Conservation (phyloP, 2,888 invertebrate genomes). For the Pristionchus japonicus region DNA sequence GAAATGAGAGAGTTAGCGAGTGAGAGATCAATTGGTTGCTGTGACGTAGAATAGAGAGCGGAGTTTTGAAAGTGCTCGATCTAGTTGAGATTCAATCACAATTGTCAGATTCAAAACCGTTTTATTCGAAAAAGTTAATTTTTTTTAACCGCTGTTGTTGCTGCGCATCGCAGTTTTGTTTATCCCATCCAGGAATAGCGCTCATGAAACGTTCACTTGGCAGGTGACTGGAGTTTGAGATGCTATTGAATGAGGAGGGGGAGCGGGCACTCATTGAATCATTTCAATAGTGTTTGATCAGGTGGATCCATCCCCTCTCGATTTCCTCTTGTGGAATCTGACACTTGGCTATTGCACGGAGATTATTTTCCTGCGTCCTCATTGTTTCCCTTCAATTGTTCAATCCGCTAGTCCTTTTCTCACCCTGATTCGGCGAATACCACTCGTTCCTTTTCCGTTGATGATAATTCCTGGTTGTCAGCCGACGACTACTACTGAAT, state of each 20-base stretch:
- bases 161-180: not conserved
- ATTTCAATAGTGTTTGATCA: not conserved
- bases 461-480: not conserved
- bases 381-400: not conserved
- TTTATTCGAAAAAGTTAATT: too few species aligned
- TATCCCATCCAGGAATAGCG: not conserved
- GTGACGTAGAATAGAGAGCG: too few species aligned
- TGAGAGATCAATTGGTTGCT: not conserved
- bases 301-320: not conserved
- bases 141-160: not conserved
- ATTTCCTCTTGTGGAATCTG: not conserved
- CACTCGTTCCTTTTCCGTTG: not conserved
- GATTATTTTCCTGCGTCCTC: not conserved
- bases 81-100: too few species aligned
- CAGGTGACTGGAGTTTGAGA: not conserved
- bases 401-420: not conserved
- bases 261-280: not conserved
- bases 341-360: not conserved
- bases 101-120: too few species aligned
- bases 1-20: not conserved
- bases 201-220: not conserved
- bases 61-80: not conserved
- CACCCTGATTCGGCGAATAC: not conserved
- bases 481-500: not conserved
- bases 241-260: not conserved